Evolutionary conservation across 2,888 invertebrate species (phyloP), one percentile per base, ranked within the genome.

Genomic region (Rhingia campestris): DNA sequence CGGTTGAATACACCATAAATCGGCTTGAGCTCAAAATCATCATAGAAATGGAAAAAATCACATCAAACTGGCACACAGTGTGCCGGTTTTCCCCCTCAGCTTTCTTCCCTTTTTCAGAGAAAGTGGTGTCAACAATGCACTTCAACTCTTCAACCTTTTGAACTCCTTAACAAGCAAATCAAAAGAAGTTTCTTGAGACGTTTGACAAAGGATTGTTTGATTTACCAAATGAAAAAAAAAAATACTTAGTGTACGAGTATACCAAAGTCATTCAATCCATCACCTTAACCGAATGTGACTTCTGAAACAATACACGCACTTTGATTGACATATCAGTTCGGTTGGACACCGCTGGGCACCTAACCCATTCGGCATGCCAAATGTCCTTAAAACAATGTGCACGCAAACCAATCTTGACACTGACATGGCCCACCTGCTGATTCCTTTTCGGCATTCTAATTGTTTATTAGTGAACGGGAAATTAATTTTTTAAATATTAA

Each of bases 291-390:
- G 22, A 56, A 67, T 6, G 33, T 73, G 77, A 67, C 72, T 54
- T 72, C 67, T 77, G 72, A 82, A 63, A 81, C 81, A 81, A 81
- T 66, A 12, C 14, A 30, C n/a, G 33, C 14, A 33, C 4, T 33
- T 47, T 81, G 81, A 81, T 81, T 81, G 80, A 80, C 80, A 80
- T 69, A 69, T 67, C 67, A 49, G 37, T 30, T 79, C 43, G 67
- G 32, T 61, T 51, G 54, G 70, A 56, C 63, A 12, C 67, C 61
- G 76, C 54, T 73, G 81, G 77, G 61, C 67, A 58, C 0, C 54
- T 41, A n/a, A 22, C 22, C 22, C 22, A 22, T 22, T 22, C 22
- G 12, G 12, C 12, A 67, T 43, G 43, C 22, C 14, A 12, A 39
- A 69, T 22, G 33, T 70, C 64, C 70, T 70, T 76, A 81, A 81